phyloP scores from a whole-genome alignment of 2,888 invertebrate genomes.

The Smittia sp. region DNA sequence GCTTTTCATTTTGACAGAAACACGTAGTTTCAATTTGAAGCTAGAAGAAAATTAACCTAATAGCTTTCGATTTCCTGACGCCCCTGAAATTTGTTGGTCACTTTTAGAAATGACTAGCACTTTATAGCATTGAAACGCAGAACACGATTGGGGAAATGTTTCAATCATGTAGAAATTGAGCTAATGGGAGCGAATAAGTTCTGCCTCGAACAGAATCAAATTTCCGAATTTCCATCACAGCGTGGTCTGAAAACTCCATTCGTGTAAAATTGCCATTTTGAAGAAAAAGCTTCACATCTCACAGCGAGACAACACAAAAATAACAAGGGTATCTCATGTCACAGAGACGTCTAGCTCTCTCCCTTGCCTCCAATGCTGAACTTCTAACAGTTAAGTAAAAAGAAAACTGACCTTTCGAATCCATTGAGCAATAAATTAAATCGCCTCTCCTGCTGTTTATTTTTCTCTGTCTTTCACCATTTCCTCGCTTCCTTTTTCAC shows the following conservation, averaged over 20 bases:
- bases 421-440: slow-evolving; percentile 21
- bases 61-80: neutral
- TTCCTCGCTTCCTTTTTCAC: neutral
- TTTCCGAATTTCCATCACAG: neutral
- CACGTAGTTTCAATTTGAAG: neutral
- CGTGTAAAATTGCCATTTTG: neutral
- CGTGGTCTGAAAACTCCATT: neutral
- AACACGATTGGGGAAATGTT: neutral
- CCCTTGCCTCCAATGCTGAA: neutral
- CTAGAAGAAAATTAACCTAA: neutral
- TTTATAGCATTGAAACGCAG: neutral
- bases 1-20: neutral
- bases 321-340: neutral
- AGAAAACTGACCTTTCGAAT: neutral
- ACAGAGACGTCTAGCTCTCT: neutral
- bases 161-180: neutral
- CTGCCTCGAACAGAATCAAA: neutral
- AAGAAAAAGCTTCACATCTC: neutral
- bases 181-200: neutral
- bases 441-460: neutral
- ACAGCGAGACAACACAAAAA: slow-evolving; percentile 4
- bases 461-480: neutral
- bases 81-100: neutral
- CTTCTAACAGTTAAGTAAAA: neutral
- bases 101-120: neutral